Base-by-base conservation (phyloP, 2,888 invertebrate species). In the Cryptus armator region DNA sequence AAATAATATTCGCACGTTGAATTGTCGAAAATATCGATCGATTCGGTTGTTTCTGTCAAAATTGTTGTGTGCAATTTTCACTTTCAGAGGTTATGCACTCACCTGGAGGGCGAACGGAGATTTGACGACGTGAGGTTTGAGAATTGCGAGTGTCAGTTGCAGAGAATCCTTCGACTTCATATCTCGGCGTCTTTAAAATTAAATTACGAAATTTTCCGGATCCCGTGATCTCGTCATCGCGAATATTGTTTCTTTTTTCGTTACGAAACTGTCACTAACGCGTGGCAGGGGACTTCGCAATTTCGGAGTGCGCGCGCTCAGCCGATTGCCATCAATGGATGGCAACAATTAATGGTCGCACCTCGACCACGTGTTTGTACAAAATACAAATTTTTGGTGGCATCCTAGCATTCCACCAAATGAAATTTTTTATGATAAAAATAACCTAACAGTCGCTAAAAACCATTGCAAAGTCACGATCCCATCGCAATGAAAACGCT, bases 121-220 rank as follows among this genome's bases (percentile, higher is more conserved):
- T 91, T 97, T 96, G 1, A 97, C 95, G 51, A 97, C 95, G 91
- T 98, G 98, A 5, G 98, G 98, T 92, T 98, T 98, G 83, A 98
- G 95, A 87, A 98, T 96, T 3, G 98, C 98, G 88, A 98, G 94
- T 29, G 98, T 98, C 90, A 98, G 94, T 94, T 98, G 89, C 12
- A 93, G 89, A 78, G 85, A 78, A 77, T 88, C 83, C 83, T 81
- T 87, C 53, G 89, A 83, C 88, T 81, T 87, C 91, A 91, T 91
- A 12, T 68, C 75, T 12, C 56, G 32, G 10, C n/a, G 67, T 37
- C 6, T 37, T 37, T 9, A 12, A 48, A 62, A n/a, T 62, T 62
- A 32, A 62, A 68, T 51, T 66, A 77, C 72, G 32, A 62, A 74
- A 53, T 29, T 29, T 14, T 62, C 29, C 0, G 48, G 81, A 67